Evolutionary conservation across 2,797 vertebrate species (phyloP), one percentile per base, ranked within the genome.

Genomic region (Setipinna tenuifilis): DNA sequence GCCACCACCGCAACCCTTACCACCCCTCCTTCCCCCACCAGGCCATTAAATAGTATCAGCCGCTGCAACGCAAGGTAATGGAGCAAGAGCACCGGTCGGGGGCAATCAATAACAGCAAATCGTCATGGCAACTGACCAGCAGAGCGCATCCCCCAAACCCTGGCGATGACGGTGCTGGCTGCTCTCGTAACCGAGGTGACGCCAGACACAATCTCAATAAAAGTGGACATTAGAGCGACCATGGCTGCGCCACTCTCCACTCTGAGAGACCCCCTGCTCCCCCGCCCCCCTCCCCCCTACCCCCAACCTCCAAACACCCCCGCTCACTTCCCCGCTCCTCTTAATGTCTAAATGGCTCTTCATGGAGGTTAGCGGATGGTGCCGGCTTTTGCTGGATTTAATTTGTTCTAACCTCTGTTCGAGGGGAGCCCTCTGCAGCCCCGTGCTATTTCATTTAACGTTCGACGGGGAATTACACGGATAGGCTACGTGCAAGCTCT

Each of bases 401-500:
- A 90, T 92, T 88, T 87, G 25, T 80, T 88, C 61, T 23, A 82
- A 83, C 82, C 85, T 21, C 81, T 46, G 86, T 75, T 88, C 81
- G 81, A 87, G 61, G 50, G 85, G 82, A 87, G 62, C 59, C 80
- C 58, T 71, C 54, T 83, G 88, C 86, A 84, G 85, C 84, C 86
- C 84, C 58, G 9, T 78, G 83, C 86, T 84, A 84, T 92, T 88
- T 89, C 35, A 86, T 91, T 92, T 54, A 86, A 65, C 82, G 21
- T 81, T 90, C 44, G n/a, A 59, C 87, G 31, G 71, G 16, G 85
- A 91, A 89, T 90, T 89, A 88, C 58, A 90, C 86, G 46, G 87
- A 19, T 84, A 87, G 71, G 83, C 82, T 85, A 83, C 88, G 84
- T 83, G 86, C 85, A 88, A 82, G 83, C 88, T 89, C 82, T 92